Evolutionary conservation across 2,113 vertebrate genomes (phyloP), one percentile per base, ranked within the genome.

Genomic region (Baryphthengus martii): DNA sequence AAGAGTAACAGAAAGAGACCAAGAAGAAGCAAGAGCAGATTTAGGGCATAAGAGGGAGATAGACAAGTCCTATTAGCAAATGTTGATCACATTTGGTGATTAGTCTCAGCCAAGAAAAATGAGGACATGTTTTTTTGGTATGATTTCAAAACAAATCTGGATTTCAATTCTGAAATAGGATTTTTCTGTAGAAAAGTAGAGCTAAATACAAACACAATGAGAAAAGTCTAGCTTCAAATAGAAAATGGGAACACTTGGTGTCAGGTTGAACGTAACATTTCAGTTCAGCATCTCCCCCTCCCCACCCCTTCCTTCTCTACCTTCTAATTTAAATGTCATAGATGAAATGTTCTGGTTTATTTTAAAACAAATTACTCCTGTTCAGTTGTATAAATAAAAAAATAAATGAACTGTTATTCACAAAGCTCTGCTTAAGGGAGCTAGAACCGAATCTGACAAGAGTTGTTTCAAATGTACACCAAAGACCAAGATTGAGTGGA

Each of bases 41-140:
- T 87, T 70, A 52, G 45, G 39, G 40, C n/a, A 88, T 63, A 92
- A 84, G 21, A 79, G 2, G 18, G 19, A 68, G 23, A 20, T 49
- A 68, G 23, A 20, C 45, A 85, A 80, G 9, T 71, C 72, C 39
- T 89, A 37, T 90, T 86, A 78, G 65, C 80, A 85, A 93, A 84
- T 90, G 91, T 50, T 78, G 68, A 81, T 90, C 67, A 74, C 86
- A 89, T 95, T 95, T 95, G 86, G 94, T 89, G 39, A 84, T 78
- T 63, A 81, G 12, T 62, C 68, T 89, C 68, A 77, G 80, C 73
- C 88, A 95, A 86, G 63, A 89, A 90, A 95, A 74, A 74, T 13
- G 13, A 88, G 80, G 13, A 45, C 85, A 0, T 2, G 2, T 0
- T 65, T 82, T 82, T 95, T 82, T 74, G 0, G 44, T 79, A 86